Base-by-base conservation (phyloP, 2,888 invertebrate genomes). In the Strigamia transsilvanica region DNA sequence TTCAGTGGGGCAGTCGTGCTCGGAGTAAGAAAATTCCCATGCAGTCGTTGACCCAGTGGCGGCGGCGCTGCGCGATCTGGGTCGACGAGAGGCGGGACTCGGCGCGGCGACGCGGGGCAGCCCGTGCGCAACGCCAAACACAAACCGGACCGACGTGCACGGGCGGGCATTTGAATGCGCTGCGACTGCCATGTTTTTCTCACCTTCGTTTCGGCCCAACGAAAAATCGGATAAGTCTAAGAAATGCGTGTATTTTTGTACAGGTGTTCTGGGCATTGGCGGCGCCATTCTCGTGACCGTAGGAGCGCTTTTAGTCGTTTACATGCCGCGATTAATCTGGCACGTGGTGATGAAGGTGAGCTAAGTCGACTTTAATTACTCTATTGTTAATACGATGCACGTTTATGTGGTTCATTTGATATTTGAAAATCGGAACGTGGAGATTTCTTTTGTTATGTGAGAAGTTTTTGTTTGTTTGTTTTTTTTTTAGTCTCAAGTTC, bases 41-140 rank as follows among this genome's bases (percentile, higher is more conserved):
- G 21, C 66, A 66, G 66, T 27, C 66, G 66, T 66, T 66, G 66
- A 66, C 66, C 66, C 32, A 12, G 3, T 61, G 2, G 23, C 23
- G 66, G 66, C 66, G 66, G 66, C 66, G 66, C 66, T 66, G 66
- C 66, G 18, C 10, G 66, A 66, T 27, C 32, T 66, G 66, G 66
- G 66, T 66, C 66, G 66, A 66, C 27, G 27, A 23, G n/a, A n/a
- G n/a, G n/a, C n/a, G n/a, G n/a, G n/a, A n/a, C n/a, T n/a, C 3
- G 2, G 66, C 4, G 21, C 3, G 10, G n/a, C 12, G 23, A 23
- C 2, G n/a, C 4, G 51, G 15, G 15, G 46, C 3, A 10, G 46
- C 46, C 3, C 15, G 46, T 3, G 21, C 61, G 3, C 27, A 66
- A 66, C 61, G 6, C 61, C 15, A 13, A 13, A 12, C 7, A 21